Conservation (phyloP, 2,888 invertebrate species). For the Pogonocherus hispidulus region DNA sequence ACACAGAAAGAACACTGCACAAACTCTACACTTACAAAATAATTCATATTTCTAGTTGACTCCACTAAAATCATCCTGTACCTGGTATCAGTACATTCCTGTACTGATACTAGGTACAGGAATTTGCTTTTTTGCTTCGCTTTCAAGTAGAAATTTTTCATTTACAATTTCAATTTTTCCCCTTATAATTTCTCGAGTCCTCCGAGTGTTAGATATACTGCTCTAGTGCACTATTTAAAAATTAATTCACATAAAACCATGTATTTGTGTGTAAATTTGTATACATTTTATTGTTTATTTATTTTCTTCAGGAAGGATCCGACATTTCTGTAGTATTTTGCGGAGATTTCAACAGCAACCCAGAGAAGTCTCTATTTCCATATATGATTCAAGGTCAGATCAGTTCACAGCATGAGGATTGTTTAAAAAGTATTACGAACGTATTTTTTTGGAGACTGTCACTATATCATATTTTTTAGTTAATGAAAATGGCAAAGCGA, state of each 20-base stretch:
- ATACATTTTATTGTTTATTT: conserved; percentile 1
- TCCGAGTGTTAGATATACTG: too few species aligned
- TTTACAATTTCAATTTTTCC: too few species aligned
- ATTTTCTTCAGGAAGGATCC: conserved; percentile 52
- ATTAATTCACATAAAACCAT: too few species aligned
- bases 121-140: not conserved
- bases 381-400: conserved; percentile 81
- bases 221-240: too few species aligned
- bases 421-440: conserved; percentile 84
- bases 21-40: too few species aligned
- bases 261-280: conserved; percentile 11
- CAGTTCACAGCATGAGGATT: conserved; percentile 77
- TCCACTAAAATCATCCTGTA: too few species aligned
- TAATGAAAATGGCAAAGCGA: conserved; percentile 73
- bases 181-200: too few species aligned
- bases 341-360: conserved; percentile 94
- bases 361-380: conserved; percentile 85
- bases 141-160: too few species aligned
- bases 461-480: conserved; percentile 53
- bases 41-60: too few species aligned
- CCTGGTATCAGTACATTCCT: too few species aligned
- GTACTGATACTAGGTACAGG: too few species aligned
- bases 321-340: conserved; percentile 82
- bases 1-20: too few species aligned
- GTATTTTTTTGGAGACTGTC: conserved; percentile 7